Base-by-base conservation (phyloP, 2,797 vertebrate genomes). In the Euphonia xanthogaster region DNA sequence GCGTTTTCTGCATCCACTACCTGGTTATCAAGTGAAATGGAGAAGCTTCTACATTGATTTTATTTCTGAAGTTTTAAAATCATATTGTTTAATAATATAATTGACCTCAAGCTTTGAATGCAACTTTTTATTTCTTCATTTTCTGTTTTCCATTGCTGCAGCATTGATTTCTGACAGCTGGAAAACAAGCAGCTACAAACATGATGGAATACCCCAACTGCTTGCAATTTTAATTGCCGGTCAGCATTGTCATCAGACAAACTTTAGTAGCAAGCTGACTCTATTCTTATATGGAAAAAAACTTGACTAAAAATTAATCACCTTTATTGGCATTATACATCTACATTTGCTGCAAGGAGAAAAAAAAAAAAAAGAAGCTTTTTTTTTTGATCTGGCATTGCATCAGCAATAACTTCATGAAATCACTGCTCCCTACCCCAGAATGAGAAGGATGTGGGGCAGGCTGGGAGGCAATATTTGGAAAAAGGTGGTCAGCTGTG, bases 21-120 rank as follows among this genome's bases (percentile, higher is more conserved):
- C 65, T 67, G 40, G 65, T 35, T 33, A 89, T 61, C 83, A 54
- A 86, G 57, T 63, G 70, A 94, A 85, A 94, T 44, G 51, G 50
- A 92, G 31, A 91, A 19, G 22, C 11, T 80, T 93, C 61, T 67
- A 57, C 35, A 37, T 31, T 53, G 60, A 77, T 44, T 72, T 66
- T 31, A 73, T 63, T 90, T 76, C 62, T 70, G 45, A 93, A 84
- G 61, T 57, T 92, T 93, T 77, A 45, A 90, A 94, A 83, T 96
- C n/a, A 68, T 61, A 78, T 62, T 85, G 40, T 85, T 95, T 90
- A 95, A 85, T 83, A 94, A 93, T 91, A 93, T 12, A 24, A 88
- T 14, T 31, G 55, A 74, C 47, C 74, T 93, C 53, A 54, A 42
- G n/a, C 19, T 89, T 30, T 70, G 61, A 92, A 51, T 33, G 28